Evolutionary conservation across 2,888 invertebrate genomes (phyloP), one percentile per base, ranked within the genome.

Genomic region (Limenitis camilla): DNA sequence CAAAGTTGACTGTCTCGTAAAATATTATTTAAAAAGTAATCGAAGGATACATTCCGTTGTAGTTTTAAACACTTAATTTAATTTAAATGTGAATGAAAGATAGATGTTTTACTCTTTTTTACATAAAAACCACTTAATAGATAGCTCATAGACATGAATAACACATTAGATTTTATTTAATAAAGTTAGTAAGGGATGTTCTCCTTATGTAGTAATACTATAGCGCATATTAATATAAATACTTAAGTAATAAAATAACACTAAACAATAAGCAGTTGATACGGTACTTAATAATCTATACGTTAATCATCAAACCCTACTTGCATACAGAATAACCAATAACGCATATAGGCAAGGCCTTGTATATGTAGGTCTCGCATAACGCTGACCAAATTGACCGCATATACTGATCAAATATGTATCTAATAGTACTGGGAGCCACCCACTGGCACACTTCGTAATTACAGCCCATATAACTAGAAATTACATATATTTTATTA

Each of bases 391-490:
- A 62, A 64, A 65, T 64, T 61, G 63, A 63, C 65, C 64, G 59
- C 61, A 61, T 55, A 49, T 53, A 59, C 58, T 59, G 56, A 61
- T 62, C 64, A 61, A 63, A 63, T 62, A 63, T 63, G 58, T 60
- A 62, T 58, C 58, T 52, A 58, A 61, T 60, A 56, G 56, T 46
- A 47, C 56, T 35, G 48, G 53, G 52, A 41, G 67, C 65, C 68
- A 35, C 61, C 58, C 54, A 59, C 66, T 67, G 65, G 68, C 69
- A 74, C 74, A 69, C 68, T 67, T 69, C 42, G 19, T 9, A 27
- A 35, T 35, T 35, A 10, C 27, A 29, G 33, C 33, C 38, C 38
- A 30, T 29, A 35, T 49, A 32, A 41, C 11, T 19, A n/a, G 29
- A 36, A 42, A 29, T 49, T 19, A 29, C 41, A 11, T 27, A 49